Conservation (phyloP, 35 echinoderm and acorn worm genomes). For the Amphiura filiformis region DNA sequence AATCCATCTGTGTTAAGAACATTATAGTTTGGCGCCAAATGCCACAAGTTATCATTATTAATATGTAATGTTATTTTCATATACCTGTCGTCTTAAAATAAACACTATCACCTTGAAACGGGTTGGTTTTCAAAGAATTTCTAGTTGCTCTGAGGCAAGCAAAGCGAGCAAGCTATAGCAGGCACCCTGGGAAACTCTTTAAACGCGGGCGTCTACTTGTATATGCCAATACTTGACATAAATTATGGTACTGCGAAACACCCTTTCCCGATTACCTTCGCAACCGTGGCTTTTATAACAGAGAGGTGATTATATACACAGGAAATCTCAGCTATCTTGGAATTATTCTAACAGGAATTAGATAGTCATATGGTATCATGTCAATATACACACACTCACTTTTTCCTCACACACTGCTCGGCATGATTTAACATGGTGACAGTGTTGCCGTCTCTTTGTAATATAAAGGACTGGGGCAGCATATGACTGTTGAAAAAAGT, state of each 20-base stretch:
- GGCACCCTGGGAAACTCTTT: neutral
- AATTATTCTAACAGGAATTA: neutral
- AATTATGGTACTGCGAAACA: neutral
- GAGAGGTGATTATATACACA: neutral
- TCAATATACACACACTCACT: neutral
- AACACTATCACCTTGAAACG: neutral
- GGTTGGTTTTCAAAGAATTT: neutral
- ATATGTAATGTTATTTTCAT: neutral
- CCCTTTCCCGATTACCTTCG: neutral
- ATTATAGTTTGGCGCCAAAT: neutral
- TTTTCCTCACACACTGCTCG: neutral
- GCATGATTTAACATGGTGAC: neutral
- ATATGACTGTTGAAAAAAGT: neutral
- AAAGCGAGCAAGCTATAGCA: neutral
- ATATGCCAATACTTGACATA: neutral
- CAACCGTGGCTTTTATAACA: neutral
- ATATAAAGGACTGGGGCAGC: too few relatives aligned
- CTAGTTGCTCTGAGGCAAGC: neutral
- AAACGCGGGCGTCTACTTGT: slow-evolving; percentile 13
- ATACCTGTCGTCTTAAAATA: neutral
- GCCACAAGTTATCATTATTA: neutral
- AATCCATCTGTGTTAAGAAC: neutral
- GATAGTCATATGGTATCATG: too few relatives aligned
- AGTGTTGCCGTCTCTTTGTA: neutral
- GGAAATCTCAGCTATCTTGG: neutral